A percentile compares a stretch with the other conserved stretches of the same genome.
phyloP scores from a whole-genome alignment of 2,888 invertebrate genomes.

The Camptogramma bilineatum region DNA sequence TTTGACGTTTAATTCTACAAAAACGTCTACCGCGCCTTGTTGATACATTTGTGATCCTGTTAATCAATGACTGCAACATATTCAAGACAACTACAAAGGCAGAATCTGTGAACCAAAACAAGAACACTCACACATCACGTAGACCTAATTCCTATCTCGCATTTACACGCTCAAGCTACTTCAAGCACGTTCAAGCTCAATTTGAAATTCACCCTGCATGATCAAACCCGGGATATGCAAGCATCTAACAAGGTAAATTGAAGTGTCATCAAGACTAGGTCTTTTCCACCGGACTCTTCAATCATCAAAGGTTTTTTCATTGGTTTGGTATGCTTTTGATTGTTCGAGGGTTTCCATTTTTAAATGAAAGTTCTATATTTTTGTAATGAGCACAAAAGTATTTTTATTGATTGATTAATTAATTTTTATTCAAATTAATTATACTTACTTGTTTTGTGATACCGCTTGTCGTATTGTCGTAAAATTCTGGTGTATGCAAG shows the following conservation, averaged over 20 bases:
- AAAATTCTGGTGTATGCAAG: too few species aligned
- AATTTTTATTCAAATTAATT: too few species aligned
- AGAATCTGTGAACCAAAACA: conserved; percentile 2
- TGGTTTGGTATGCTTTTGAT: conserved; percentile 36
- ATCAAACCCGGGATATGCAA: conserved; percentile 57
- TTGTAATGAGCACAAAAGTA: neutral
- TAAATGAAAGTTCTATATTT: neutral
- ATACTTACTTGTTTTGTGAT: too few species aligned
- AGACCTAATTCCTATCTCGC: conserved; percentile 36
- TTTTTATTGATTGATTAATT: too few species aligned
- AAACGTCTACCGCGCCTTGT: too few species aligned
- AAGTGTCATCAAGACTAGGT: conserved; percentile 58
- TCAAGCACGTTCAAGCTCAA: conserved; percentile 36
- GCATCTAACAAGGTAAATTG: conserved; percentile 70
- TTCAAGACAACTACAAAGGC: neutral
- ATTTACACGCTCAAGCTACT: conserved; percentile 36
- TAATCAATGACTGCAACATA: neutral
- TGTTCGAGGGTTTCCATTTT: conserved; percentile 1
- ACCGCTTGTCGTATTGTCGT: too few species aligned
- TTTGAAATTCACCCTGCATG: conserved; percentile 67
- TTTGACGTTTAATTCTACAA: too few species aligned
- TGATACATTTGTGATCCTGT: too few species aligned
- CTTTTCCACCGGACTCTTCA: conserved; percentile 64
- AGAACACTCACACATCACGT: conserved; percentile 40
- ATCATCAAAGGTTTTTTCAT: conserved; percentile 56